A percentile compares a stretch with the other conserved stretches of the same genome.
Conservation (phyloP, 2,113 vertebrate genomes). For the Saguinus midas region DNA sequence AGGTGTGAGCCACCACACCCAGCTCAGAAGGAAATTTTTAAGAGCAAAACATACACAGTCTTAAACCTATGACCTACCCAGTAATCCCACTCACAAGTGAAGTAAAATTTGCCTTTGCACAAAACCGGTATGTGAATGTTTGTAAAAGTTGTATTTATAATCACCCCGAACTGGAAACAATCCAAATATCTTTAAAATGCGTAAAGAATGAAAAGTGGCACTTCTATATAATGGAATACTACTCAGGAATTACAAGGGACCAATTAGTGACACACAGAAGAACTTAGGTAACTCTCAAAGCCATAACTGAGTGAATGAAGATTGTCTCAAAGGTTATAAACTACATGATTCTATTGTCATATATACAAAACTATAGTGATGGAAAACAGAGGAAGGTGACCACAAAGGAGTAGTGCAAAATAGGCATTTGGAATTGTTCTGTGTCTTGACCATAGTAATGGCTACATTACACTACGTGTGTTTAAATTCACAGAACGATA, state of each 20-base stretch:
- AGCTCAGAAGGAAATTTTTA: background rate
- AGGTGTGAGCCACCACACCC: no score
- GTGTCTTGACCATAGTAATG: no score
- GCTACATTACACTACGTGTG: background rate
- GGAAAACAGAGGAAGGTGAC: background rate
- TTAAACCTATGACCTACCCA: background rate
- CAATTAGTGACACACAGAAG: background rate
- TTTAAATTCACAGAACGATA: background rate
- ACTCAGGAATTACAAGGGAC: background rate
- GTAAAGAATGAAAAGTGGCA: background rate
- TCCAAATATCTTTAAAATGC: background rate
- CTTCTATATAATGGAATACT: background rate
- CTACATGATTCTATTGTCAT: background rate
- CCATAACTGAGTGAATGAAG: background rate
- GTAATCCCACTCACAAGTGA: background rate
- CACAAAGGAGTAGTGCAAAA: background rate
- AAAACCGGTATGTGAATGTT: background rate
- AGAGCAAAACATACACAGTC: background rate
- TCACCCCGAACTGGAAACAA: background rate
- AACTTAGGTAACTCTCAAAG: background rate
- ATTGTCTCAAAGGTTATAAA: no score
- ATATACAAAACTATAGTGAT: background rate
- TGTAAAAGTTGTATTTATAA: background rate
- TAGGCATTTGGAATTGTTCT: background rate
- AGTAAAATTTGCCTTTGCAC: background rate